A percentile compares a stretch with the other conserved stretches of the same genome.
Evolutionary conservation across 2,888 invertebrate genomes (phyloP).

Genomic region (Drosophila diplacantha): DNA sequence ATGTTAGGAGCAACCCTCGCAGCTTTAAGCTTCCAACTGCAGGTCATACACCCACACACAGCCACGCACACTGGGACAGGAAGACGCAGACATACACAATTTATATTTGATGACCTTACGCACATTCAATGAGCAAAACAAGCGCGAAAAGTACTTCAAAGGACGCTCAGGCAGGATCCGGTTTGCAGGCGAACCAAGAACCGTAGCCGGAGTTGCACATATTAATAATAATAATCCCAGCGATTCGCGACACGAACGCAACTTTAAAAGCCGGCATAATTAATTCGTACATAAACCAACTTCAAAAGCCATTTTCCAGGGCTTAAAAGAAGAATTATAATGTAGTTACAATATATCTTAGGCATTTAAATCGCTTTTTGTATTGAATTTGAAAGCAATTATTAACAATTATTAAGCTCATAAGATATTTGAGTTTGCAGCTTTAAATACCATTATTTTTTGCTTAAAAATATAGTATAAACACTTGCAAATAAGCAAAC

Average conservation of each 20-base stretch:
- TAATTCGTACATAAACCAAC: conserved; percentile 22
- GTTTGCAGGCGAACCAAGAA: conserved; percentile 3
- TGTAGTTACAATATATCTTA: too few species aligned
- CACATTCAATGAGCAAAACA: conserved; percentile 32
- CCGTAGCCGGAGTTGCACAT: conserved; percentile 17
- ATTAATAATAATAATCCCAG: conserved; percentile 28
- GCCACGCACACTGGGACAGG: neutral
- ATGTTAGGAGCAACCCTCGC: conserved; percentile 4
- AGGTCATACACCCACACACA: conserved; percentile 2
- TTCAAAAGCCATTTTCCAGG: conserved; percentile 28
- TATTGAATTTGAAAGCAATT: too few species aligned
- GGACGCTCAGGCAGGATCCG: conserved; percentile 15
- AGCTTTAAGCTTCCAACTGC: conserved; percentile 18
- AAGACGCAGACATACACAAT: conserved; percentile 30
- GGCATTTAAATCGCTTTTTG: too few species aligned
- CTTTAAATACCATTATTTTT: neutral
- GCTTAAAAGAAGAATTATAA: neutral
- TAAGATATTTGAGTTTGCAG: too few species aligned
- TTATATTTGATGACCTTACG: conserved; percentile 40
- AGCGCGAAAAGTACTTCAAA: conserved; percentile 33
- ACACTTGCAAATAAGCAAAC: neutral
- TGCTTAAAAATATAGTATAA: neutral
- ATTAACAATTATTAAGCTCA: too few species aligned
- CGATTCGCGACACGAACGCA: conserved; percentile 10
- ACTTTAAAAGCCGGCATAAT: conserved; percentile 33